phyloP scores from a whole-genome alignment of 2,888 invertebrate genomes.

The Drosophila macrospina region DNA sequence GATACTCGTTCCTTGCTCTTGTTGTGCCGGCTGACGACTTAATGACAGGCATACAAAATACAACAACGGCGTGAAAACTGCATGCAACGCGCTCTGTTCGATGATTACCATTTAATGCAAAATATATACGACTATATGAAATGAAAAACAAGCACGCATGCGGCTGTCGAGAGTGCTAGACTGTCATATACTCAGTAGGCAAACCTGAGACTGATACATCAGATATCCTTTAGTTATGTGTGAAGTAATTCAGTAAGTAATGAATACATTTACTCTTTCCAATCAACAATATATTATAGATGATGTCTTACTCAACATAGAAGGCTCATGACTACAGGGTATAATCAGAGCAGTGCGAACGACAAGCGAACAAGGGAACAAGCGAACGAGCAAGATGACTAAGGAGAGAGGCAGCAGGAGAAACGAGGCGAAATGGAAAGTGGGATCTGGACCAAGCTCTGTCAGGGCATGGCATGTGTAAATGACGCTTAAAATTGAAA shows the following conservation, averaged over 20 bases:
- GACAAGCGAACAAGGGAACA: no score
- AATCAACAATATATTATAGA: neutral
- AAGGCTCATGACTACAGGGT: constrained; percentile 1
- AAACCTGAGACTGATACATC: no score
- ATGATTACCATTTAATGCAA: constrained; percentile 82
- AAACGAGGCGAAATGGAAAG: neutral
- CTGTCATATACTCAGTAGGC: neutral
- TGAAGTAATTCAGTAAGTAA: no score
- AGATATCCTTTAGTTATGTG: no score
- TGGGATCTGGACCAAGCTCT: constrained; percentile 76
- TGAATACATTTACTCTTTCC: neutral
- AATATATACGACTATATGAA: constrained; percentile 47
- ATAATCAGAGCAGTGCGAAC: neutral
- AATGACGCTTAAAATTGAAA: constrained; percentile 83
- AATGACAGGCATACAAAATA: constrained; percentile 82
- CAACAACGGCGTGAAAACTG: constrained; percentile 81
- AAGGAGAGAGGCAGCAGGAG: neutral
- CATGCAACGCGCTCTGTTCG: constrained; percentile 65
- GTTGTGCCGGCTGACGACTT: constrained; percentile 77
- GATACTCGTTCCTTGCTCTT: constrained; percentile 42
- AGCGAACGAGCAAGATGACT: neutral
- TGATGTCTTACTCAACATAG: no score
- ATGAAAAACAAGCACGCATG: constrained; percentile 34
- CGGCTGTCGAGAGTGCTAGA: neutral
- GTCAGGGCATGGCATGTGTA: constrained; percentile 80